phyloP scores from a whole-genome alignment of 2,888 invertebrate genomes.

The Lasioglossum calceatum region DNA sequence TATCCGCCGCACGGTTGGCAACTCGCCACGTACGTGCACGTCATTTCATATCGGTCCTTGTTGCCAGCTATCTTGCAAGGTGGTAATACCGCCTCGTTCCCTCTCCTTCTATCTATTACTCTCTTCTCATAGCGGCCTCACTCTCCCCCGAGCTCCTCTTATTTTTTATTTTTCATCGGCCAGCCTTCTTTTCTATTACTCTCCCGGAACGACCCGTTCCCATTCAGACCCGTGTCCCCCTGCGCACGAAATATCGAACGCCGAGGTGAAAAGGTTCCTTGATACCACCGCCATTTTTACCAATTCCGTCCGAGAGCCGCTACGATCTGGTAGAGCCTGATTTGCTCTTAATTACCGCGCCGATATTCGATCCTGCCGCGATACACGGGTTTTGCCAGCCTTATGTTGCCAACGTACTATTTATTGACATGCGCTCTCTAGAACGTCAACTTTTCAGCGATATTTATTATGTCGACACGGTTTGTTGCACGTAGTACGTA shows the following conservation, averaged over 20 bases:
- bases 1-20: slow-evolving; percentile 55
- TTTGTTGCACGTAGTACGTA: not conserved
- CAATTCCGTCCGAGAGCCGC: not conserved
- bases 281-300: slow-evolving; percentile 20
- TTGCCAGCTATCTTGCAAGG: slow-evolving; percentile 55
- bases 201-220: slow-evolving; percentile 14
- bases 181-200: slow-evolving; percentile 19
- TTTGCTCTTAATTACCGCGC: slow-evolving; percentile 3
- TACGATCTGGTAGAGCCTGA: not conserved
- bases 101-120: not conserved
- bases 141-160: not conserved
- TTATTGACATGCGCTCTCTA: not conserved
- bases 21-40: slow-evolving; percentile 64
- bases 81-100: slow-evolving; percentile 45
- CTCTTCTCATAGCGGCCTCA: not conserved
- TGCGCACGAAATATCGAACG: slow-evolving; percentile 31
- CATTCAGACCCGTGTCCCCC: slow-evolving; percentile 9
- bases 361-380: not conserved
- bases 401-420: not conserved
- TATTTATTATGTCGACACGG: not conserved
- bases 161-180: slow-evolving; percentile 9
- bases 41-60: slow-evolving; percentile 67
- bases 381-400: not conserved
- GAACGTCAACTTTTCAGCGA: not conserved
- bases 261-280: slow-evolving; percentile 46